Percentiles rank a stretch among this genome's conserved stretches.
phyloP scores from a whole-genome alignment of 2,888 invertebrate genomes.

The Erynnis tages region DNA sequence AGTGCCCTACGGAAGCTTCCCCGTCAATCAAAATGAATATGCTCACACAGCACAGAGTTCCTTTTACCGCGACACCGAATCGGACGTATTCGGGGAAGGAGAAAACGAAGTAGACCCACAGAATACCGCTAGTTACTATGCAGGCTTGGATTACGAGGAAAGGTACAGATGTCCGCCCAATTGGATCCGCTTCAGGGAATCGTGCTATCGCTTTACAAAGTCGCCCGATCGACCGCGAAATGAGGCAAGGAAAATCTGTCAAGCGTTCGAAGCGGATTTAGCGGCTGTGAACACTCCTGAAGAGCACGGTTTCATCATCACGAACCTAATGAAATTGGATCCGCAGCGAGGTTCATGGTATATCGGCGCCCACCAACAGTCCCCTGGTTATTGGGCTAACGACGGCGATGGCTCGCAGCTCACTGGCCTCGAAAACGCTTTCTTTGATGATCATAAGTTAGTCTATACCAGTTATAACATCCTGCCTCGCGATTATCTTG shows the following conservation, averaged over 20 bases:
- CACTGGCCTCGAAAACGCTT: slow-evolving; percentile 90
- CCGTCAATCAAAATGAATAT: slow-evolving; percentile 64
- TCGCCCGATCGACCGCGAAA: slow-evolving; percentile 90
- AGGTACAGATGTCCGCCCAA: slow-evolving; percentile 88
- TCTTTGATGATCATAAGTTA: slow-evolving; percentile 83
- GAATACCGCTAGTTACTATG: slow-evolving; percentile 64
- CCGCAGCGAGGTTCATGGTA: slow-evolving; percentile 94
- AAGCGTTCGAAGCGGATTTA: slow-evolving; percentile 91
- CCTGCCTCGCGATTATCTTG: slow-evolving; percentile 86
- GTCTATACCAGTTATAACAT: slow-evolving; percentile 71
- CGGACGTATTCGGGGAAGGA: slow-evolving; percentile 56
- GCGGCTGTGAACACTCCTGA: slow-evolving; percentile 89
- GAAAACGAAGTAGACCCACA: slow-evolving; percentile 67
- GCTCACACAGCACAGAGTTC: slow-evolving; percentile 60
- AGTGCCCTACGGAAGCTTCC: slow-evolving; percentile 68
- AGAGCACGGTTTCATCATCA: slow-evolving; percentile 93
- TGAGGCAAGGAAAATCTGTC: slow-evolving; percentile 92
- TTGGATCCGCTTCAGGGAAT: slow-evolving; percentile 91
- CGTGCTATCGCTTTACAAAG: slow-evolving; percentile 94
- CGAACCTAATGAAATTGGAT: slow-evolving; percentile 90
- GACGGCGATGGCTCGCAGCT: slow-evolving; percentile 91
- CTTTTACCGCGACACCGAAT: slow-evolving; percentile 61
- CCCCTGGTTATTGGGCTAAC: slow-evolving; percentile 90
- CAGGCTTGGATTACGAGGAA: slow-evolving; percentile 70
- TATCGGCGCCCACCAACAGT: slow-evolving; percentile 88